These are phyloP conservation scores for Phalanger gymnotis DNA, from an alignment of 2,797 vertebrate genomes.

Conservation along the genomic window DNA sequence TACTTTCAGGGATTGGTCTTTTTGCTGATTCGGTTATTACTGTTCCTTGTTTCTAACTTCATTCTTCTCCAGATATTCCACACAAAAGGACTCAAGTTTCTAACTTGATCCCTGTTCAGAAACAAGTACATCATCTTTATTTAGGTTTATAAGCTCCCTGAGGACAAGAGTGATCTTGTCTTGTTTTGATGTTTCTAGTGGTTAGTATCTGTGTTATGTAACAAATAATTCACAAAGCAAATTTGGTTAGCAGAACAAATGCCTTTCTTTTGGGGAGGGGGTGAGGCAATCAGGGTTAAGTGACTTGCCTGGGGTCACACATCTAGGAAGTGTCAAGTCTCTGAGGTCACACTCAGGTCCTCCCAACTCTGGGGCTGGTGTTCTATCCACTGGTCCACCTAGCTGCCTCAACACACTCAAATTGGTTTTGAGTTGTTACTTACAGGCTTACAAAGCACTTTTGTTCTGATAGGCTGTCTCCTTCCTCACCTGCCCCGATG, in stretches of 20 bases:
- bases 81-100: not conserved
- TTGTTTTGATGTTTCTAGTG: not conserved
- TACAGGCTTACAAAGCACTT: not conserved
- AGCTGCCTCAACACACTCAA: not conserved
- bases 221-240: not conserved
- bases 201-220: not conserved
- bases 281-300: no score
- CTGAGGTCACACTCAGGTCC: no score
- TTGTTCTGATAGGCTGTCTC: not conserved
- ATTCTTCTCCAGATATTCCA: not conserved
- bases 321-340: no score
- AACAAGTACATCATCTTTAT: not conserved
- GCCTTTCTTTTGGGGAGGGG: no score
- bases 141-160: not conserved
- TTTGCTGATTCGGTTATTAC: not conserved
- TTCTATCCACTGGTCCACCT: no score
- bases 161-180: not conserved
- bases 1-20: not conserved
- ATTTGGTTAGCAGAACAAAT: not conserved
- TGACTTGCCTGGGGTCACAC: no score
- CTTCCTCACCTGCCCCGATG: not conserved
- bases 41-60: not conserved
- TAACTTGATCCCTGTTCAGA: not conserved
- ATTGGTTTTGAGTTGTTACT: not conserved
- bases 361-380: no score